Evolutionary conservation across 2,113 vertebrate genomes (phyloP).

Genomic region (Triplophysa siluroides): DNA sequence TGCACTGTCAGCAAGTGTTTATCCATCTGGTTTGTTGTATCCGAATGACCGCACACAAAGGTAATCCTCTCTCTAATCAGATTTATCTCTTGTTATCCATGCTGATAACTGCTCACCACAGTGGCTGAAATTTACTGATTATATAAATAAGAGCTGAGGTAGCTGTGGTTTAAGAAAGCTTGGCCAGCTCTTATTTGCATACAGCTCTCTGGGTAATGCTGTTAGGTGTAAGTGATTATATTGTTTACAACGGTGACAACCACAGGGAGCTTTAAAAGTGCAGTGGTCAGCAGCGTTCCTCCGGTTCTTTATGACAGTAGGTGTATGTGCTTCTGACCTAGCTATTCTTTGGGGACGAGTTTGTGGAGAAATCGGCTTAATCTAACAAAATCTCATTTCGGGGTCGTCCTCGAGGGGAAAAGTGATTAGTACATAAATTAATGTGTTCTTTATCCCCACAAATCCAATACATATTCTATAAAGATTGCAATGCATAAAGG

Average conservation of each 20-base stretch:
- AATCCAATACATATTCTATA: no score
- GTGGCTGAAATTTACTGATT: constrained; percentile 41
- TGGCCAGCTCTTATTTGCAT: constrained; percentile 48
- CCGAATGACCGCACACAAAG: constrained; percentile 13
- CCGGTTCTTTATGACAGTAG: background rate
- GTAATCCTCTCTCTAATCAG: constrained; percentile 26
- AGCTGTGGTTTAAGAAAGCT: constrained; percentile 31
- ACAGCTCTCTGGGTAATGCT: constrained; percentile 11
- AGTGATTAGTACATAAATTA: background rate
- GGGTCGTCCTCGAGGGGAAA: background rate
- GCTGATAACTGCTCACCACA: constrained; percentile 26
- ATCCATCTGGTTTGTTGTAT: constrained; percentile 2
- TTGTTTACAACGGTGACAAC: constrained; percentile 43
- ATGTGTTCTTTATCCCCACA: background rate
- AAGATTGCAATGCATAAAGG: no score
- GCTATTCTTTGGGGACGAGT: background rate
- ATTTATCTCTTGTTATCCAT: constrained; percentile 46
- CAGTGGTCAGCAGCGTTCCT: constrained; percentile 24
- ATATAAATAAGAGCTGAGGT: constrained; percentile 48
- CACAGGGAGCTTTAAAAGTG: constrained; percentile 30
- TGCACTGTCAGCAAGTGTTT: constrained; percentile 29
- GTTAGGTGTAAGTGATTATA: constrained; percentile 39
- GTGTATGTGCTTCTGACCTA: background rate
- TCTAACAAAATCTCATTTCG: background rate
- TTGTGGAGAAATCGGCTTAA: background rate